A percentile compares a stretch with the other conserved stretches of the same genome.
phyloP scores from a whole-genome alignment of 2,797 vertebrate genomes.

The Stomatorhinus walkeri region DNA sequence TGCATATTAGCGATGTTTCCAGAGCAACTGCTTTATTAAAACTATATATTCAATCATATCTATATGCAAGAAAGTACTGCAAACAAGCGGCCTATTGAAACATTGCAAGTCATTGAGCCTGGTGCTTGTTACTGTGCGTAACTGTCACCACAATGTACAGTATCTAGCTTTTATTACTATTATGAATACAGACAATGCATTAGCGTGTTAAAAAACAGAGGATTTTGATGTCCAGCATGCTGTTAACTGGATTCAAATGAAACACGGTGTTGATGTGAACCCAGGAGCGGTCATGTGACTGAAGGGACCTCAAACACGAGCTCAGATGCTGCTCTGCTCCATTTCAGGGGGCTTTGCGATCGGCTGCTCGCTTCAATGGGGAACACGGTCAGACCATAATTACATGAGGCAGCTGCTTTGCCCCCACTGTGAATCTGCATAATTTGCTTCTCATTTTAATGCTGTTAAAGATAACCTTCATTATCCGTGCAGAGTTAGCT shows the following conservation, averaged over 20 bases:
- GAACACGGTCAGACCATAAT: background rate
- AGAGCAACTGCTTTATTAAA: background rate
- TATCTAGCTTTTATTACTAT: background rate
- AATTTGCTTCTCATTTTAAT: conserved; percentile 8
- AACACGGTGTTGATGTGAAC: background rate
- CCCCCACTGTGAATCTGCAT: background rate
- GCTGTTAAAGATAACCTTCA: conserved; percentile 10
- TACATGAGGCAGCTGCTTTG: background rate
- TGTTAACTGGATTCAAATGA: background rate
- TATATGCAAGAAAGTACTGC: background rate
- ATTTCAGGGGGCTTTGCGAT: background rate
- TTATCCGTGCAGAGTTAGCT: background rate
- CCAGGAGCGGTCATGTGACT: background rate
- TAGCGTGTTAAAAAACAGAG: background rate
- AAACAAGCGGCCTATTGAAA: background rate
- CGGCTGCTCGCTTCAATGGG: background rate
- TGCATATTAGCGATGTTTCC: conserved; percentile 26
- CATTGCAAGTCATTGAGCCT: background rate
- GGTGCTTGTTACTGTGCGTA: background rate
- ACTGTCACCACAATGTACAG: background rate
- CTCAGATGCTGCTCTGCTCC: background rate
- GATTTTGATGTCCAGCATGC: background rate
- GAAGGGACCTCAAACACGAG: too few relatives aligned
- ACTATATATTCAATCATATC: background rate
- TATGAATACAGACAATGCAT: background rate